phyloP scores from a whole-genome alignment of 2,113 vertebrate species.

The Scartelaos histophorus region DNA sequence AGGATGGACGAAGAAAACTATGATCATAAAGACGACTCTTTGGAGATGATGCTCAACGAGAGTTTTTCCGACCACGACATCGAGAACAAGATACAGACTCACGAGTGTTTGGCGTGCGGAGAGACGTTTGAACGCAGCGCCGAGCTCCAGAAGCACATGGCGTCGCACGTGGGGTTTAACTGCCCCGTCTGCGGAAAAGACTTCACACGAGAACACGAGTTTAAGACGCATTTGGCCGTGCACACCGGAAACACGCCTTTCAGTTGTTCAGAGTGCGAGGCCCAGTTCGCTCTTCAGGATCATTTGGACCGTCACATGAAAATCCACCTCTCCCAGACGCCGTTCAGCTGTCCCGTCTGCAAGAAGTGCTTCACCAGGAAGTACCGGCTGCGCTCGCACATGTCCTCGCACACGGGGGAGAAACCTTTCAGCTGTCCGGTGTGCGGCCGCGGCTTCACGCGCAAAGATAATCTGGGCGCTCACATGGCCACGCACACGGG shows the following conservation, averaged over 20 bases:
- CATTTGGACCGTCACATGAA: conserved; percentile 1
- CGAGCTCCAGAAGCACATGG: not conserved
- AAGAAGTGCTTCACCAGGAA: not conserved
- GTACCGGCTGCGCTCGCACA: conserved; percentile 2
- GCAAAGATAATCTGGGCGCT: not conserved
- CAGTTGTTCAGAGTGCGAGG: not conserved
- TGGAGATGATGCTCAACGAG: not conserved
- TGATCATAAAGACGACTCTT: not conserved
- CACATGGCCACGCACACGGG: conserved; percentile 3
- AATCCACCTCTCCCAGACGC: not conserved
- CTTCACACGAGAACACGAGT: not conserved
- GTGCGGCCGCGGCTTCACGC: not conserved
- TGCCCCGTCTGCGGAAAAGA: not conserved
- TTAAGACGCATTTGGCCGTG: not conserved
- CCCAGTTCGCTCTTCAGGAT: not conserved
- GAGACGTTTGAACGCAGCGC: not conserved
- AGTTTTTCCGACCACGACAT: not conserved
- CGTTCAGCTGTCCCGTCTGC: not conserved
- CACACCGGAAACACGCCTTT: not conserved
- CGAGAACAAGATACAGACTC: not conserved
- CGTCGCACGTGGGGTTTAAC: not conserved
- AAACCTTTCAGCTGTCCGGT: not conserved
- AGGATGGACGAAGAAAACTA: no score
- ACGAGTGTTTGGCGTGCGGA: not conserved
- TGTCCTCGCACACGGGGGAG: not conserved